Base-by-base conservation (phyloP, 2,113 vertebrate species). In the Fregata magnificens region DNA sequence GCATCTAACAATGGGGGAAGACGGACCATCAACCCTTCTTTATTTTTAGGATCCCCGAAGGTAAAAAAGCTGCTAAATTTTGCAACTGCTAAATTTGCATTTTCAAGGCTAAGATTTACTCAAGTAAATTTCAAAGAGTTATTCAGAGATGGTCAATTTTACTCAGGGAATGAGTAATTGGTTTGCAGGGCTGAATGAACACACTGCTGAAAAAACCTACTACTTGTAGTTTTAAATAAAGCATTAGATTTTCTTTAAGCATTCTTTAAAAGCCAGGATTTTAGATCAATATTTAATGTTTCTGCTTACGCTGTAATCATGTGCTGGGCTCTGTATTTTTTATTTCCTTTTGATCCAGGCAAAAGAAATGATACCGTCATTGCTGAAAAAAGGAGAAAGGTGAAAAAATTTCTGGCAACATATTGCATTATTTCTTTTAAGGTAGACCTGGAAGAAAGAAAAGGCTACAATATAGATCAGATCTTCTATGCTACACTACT, bases 281-380 rank as follows among this genome's bases (percentile, higher is more conserved):
- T 28, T 34, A 42, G 80, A 92, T 91, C 80, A 47, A 91, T 91
- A 95, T 32, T 70, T 81, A 70, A 81, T 53, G 50, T 71, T 92
- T 66, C 86, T 96, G 69, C 50, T 87, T 52, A 56, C 1, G 3
- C 13, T 15, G 65, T 67, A 82, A 86, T 32, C 89, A 59, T 5
- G 5, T 65, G 47, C 73, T 69, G 62, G 52, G 24, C 22, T 74
- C 62, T 28, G 45, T 2, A 17, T 53, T 65, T 12, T 31, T 32
- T 42, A 59, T 38, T 31, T 13, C 16, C 24, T 90, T 84, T 62
- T 66, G 32, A 86, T 31, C 19, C 76, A 67, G 34, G 40, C 52
- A 71, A 86, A 88, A 66, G 44, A 25, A 77, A n/a, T 19, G 0
- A 87, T 53, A 63, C 13, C 0, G 2, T 47, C 56, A 36, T 22